Conservation (phyloP, 2,113 vertebrate species). For the Alces alces region DNA sequence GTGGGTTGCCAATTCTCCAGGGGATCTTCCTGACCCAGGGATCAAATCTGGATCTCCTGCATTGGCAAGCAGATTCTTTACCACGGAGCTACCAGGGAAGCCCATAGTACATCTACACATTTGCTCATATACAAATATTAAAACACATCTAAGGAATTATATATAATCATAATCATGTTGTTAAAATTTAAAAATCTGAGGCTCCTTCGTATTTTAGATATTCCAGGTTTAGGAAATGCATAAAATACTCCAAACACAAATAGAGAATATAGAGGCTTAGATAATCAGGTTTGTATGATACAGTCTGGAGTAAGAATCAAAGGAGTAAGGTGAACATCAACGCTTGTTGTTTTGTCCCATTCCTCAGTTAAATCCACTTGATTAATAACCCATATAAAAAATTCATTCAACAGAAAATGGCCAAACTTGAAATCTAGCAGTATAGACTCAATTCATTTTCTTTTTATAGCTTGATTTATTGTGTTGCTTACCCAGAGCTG, state of each 20-base stretch:
- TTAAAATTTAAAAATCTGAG: not conserved
- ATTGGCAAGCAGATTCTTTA: not conserved
- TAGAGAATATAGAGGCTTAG: not conserved
- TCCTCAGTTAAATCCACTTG: not conserved
- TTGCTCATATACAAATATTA: not conserved
- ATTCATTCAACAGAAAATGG: not conserved
- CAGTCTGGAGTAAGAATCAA: not conserved
- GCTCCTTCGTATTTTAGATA: not conserved
- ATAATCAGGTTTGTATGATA: not conserved
- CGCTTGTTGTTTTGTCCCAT: not conserved
- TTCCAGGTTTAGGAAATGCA: not conserved
- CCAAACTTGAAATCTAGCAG: constrained; percentile 1
- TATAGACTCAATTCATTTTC: not conserved
- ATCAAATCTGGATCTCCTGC: not conserved
- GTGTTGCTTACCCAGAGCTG: not conserved
- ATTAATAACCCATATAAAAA: not conserved
- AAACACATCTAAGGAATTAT: not conserved
- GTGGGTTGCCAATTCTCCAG: not conserved
- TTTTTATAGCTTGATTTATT: not conserved
- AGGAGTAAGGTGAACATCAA: not conserved
- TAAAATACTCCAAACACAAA: not conserved
- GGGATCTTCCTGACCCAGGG: not conserved
- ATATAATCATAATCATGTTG: not conserved
- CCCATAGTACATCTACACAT: not conserved
- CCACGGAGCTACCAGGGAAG: not conserved